A percentile compares a stretch with the other conserved stretches of the same genome.
phyloP scores from a whole-genome alignment of 2,888 invertebrate genomes.

The Epsilonema sp. region DNA sequence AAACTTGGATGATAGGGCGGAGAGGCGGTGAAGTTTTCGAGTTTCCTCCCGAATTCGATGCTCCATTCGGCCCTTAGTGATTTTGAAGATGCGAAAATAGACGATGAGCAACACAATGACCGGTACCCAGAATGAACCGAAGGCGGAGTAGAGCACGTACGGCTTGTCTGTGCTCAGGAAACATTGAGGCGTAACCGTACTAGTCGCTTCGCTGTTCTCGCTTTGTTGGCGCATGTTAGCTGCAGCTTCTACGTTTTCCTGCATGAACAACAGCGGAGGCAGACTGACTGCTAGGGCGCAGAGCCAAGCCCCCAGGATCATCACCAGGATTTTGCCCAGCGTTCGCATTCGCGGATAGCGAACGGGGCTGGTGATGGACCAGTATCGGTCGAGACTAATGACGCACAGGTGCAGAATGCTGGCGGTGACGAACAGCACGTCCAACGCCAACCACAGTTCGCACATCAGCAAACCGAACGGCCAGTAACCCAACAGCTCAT shows the following conservation, averaged over 20 bases:
- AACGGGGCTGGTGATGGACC: background rate
- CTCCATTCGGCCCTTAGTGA: too few relatives aligned
- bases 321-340: background rate
- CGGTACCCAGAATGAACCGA: constrained; percentile 97
- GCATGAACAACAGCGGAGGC: background rate
- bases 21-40: too few relatives aligned
- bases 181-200: too few relatives aligned
- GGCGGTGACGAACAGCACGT: background rate
- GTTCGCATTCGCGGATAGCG: background rate
- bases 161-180: background rate
- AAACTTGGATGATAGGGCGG: too few relatives aligned
- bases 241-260: too few relatives aligned
- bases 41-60: too few relatives aligned
- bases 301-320: background rate
- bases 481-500: background rate
- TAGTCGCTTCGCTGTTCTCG: too few relatives aligned
- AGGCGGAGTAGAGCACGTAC: constrained; percentile 71
- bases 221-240: too few relatives aligned
- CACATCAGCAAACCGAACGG: background rate
- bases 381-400: background rate
- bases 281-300: background rate
- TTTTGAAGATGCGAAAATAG: background rate
- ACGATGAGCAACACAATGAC: constrained; percentile 34
- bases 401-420: background rate
- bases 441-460: background rate